Conservation (phyloP, 1,140 invertebrate genomes). For the Pseudomyrmex gracilis region DNA sequence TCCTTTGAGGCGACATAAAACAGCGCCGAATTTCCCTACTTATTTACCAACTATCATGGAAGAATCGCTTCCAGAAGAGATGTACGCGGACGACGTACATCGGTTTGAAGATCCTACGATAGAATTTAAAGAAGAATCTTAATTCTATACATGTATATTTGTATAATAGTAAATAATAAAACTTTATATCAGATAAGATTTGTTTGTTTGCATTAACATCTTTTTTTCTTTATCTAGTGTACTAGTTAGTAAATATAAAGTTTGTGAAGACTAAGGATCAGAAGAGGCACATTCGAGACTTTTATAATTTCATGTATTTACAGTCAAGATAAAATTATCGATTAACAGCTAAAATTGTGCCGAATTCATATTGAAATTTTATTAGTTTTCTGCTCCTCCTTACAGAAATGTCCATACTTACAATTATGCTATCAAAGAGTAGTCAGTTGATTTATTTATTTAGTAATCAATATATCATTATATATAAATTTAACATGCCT, state of each 20-base stretch:
- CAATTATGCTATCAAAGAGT: conserved; percentile 82
- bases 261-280: conserved; percentile 31
- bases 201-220: too few relatives aligned
- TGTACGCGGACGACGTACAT: conserved; percentile 90
- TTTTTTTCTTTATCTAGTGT: not conserved
- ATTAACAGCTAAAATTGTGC: conserved; percentile 72
- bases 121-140: conserved; percentile 84
- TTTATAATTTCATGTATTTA: conserved; percentile 1
- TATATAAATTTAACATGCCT: conserved; percentile 84
- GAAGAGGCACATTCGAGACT: conserved; percentile 17
- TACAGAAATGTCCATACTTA: conserved; percentile 82
- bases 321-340: conserved; percentile 47
- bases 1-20: conserved; percentile 86
- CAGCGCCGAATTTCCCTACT: conserved; percentile 93
- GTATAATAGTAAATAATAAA: conserved; percentile 19
- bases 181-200: conserved; percentile 4
- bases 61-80: conserved; percentile 88
- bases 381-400: conserved; percentile 79
- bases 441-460: conserved; percentile 80
- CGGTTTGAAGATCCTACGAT: conserved; percentile 90
- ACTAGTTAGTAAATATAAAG: conserved; percentile 26
- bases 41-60: conserved; percentile 87
- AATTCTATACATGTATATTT: conserved; percentile 44
- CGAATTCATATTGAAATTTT: conserved; percentile 80
- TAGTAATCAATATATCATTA: conserved; percentile 81